Evolutionary conservation across 2,797 vertebrate genomes (phyloP).

Genomic region (Glyptemys insculpta): DNA sequence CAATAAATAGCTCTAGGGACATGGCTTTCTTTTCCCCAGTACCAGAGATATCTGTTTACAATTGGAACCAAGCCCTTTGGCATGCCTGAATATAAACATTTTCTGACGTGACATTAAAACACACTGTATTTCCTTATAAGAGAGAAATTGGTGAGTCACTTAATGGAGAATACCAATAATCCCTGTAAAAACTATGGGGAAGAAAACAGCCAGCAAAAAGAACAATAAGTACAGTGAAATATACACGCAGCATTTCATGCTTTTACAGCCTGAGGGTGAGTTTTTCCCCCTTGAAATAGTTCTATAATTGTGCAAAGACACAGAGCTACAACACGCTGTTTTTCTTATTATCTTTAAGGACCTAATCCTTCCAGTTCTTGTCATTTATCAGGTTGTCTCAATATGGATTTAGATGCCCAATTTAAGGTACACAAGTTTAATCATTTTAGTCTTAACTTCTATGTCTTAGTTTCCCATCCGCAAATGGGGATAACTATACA

Average conservation of each 20-base stretch:
- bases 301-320: not conserved
- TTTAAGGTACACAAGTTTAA: not conserved
- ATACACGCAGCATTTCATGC: not conserved
- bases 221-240: not conserved
- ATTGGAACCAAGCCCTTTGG: not conserved
- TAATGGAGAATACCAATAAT: not conserved
- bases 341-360: not conserved
- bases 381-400: not conserved
- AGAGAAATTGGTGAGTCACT: conserved; percentile 38
- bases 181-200: not conserved
- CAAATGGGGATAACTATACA: not conserved
- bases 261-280: not conserved
- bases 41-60: conserved; percentile 40
- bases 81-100: not conserved
- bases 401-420: fast-evolving
- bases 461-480: not conserved
- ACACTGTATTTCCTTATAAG: not conserved
- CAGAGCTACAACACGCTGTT: not conserved
- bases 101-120: conserved; percentile 14
- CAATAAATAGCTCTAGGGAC: conserved; percentile 28
- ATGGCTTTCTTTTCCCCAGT: conserved; percentile 28
- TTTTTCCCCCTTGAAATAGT: not conserved
- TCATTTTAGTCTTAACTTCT: not conserved
- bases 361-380: not conserved
- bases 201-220: not conserved